A percentile compares a stretch with the other conserved stretches of the same genome.
Evolutionary conservation across 2,113 vertebrate species (phyloP).

Genomic region (Origma solitaria): DNA sequence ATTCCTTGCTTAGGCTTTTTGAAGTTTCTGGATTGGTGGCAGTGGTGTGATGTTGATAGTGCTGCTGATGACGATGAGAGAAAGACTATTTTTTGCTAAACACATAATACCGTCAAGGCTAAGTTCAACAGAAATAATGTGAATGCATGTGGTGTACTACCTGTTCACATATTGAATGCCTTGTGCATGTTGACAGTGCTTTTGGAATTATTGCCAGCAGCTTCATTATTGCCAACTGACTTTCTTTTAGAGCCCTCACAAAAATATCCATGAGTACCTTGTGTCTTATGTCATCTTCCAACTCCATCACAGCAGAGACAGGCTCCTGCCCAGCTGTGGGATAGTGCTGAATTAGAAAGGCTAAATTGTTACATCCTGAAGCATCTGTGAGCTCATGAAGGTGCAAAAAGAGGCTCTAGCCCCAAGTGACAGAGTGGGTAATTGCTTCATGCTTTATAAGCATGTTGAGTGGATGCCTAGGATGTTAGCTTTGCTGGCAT

Average conservation of each 20-base stretch:
- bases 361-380: not conserved
- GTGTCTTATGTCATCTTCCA: not conserved
- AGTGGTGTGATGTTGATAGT: not conserved
- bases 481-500: not conserved
- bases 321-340: not conserved
- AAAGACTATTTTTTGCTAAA: not conserved
- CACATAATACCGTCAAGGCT: not conserved
- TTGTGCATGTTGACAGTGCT: not conserved
- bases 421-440: not conserved
- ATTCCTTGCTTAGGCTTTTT: not conserved
- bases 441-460: not conserved
- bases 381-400: not conserved
- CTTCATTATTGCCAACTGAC: not conserved
- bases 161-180: constrained; percentile 1
- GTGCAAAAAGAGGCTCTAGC: not conserved
- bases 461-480: not conserved
- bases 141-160: constrained; percentile 7
- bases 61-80: not conserved
- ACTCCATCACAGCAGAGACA: not conserved
- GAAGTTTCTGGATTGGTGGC: not conserved
- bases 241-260: constrained; percentile 23
- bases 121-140: constrained; percentile 1
- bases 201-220: constrained; percentile 32
- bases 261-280: not conserved
- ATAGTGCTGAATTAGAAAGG: not conserved